Conservation (phyloP, 1,140 invertebrate species). For the Fopius arisanus region DNA sequence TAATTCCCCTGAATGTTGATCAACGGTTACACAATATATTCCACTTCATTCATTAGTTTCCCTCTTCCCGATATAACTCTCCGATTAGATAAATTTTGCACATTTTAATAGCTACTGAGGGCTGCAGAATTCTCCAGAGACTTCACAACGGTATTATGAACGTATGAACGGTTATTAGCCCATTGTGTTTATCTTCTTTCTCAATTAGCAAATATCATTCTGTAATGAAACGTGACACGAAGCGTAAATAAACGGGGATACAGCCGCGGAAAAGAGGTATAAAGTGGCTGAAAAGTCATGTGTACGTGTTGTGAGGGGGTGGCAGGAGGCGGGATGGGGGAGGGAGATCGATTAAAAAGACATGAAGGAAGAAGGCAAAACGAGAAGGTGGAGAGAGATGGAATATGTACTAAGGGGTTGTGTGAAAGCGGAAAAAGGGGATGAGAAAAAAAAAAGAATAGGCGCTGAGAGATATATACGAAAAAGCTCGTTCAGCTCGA, state of each 20-base stretch:
- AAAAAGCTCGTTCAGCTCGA: conserved; percentile 23
- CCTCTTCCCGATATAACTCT: not conserved
- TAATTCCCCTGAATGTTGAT: too few relatives aligned
- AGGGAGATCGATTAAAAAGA: conserved; percentile 24
- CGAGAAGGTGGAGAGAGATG: not conserved
- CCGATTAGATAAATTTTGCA: not conserved
- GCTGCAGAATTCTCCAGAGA: not conserved
- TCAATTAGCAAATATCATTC: conserved; percentile 29
- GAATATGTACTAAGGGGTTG: not conserved
- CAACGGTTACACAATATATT: too few relatives aligned
- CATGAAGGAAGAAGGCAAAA: conserved; percentile 19
- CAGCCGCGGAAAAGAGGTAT: not conserved
- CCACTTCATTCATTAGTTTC: too few relatives aligned
- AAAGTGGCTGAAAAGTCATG: conserved; percentile 6
- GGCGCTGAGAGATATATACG: conserved; percentile 12
- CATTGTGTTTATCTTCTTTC: conserved; percentile 20
- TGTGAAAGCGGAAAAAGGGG: not conserved
- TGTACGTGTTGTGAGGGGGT: not conserved
- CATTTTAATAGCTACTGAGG: not conserved
- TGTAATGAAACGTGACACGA: conserved; percentile 24
- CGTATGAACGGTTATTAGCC: conserved; percentile 24
- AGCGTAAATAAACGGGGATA: conserved; percentile 20
- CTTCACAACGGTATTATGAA: not conserved
- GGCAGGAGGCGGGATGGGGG: not conserved
- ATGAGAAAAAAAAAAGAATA: conserved; percentile 14